Conservation (phyloP, 1,140 invertebrate species). For the Teleopsis dalmanni region DNA sequence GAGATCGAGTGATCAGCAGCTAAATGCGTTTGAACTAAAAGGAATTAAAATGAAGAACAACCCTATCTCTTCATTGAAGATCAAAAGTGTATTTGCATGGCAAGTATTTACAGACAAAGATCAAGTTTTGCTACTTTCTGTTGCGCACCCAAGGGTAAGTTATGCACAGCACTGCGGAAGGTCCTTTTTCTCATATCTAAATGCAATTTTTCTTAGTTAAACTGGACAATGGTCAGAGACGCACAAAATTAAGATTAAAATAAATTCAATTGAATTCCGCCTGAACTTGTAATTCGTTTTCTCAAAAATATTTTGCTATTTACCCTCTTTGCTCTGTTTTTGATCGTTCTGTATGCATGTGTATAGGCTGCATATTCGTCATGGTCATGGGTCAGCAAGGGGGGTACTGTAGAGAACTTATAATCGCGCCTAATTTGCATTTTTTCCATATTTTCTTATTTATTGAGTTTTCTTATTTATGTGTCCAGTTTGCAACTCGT, state of each 20-base stretch:
- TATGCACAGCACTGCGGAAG: too few relatives aligned
- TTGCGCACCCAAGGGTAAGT: too few relatives aligned
- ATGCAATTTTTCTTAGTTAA: constrained; percentile 6
- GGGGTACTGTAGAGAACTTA: too few relatives aligned
- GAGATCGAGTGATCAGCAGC: constrained; percentile 3
- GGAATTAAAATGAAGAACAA: neutral
- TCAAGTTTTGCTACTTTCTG: constrained; percentile 2
- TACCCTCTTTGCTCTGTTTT: constrained; percentile 10
- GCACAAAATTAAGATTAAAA: constrained; percentile 11
- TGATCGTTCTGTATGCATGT: constrained; percentile 5
- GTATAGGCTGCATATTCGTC: neutral
- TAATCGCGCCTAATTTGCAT: constrained; percentile 13
- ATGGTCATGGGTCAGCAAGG: constrained; percentile 10
- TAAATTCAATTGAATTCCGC: constrained; percentile 8
- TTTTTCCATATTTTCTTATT: constrained; percentile 1
- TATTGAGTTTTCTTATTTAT: constrained; percentile 11
- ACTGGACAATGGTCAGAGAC: constrained; percentile 14
- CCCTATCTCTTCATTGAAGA: neutral
- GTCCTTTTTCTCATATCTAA: too few relatives aligned
- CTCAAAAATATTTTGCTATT: too few relatives aligned
- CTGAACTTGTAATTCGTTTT: constrained; percentile 10
- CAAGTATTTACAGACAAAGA: too few relatives aligned
- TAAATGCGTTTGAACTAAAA: constrained; percentile 4
- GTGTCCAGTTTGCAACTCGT: constrained; percentile 12
- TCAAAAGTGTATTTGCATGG: too few relatives aligned